A percentile compares a stretch with the other conserved stretches of the same genome.
These are phyloP conservation scores for Lichenostomus cassidix DNA, from an alignment of 2,113 vertebrate genomes.

Conservation along the genomic window DNA sequence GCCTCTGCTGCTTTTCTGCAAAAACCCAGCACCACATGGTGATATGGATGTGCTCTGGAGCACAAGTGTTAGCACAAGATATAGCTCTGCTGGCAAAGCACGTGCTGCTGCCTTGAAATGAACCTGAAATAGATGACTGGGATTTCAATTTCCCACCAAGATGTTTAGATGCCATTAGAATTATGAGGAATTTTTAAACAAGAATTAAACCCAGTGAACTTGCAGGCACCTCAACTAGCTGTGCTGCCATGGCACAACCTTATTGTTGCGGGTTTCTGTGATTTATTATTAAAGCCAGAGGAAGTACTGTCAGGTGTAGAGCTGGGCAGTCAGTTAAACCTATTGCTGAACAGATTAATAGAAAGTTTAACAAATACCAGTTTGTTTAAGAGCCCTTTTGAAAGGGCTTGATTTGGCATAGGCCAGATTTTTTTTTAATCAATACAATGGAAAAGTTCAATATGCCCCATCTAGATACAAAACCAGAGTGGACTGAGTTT, in stretches of 20 bases:
- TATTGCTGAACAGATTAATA: background rate
- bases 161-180: background rate
- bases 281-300: background rate
- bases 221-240: background rate
- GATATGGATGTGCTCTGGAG: background rate
- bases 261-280: background rate
- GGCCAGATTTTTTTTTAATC: background rate
- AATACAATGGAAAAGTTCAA: background rate
- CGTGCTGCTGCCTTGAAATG: rapidly evolving
- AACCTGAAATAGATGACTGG: background rate
- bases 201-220: background rate
- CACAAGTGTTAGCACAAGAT: background rate
- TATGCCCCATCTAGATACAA: background rate
- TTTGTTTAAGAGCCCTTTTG: background rate
- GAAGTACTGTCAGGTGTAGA: background rate
- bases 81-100: background rate
- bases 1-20: background rate
- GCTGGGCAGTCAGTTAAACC: background rate
- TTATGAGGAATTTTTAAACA: background rate
- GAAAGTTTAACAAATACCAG: background rate
- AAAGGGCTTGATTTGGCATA: background rate
- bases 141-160: background rate
- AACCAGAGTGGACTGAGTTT: background rate
- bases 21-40: rapidly evolving
- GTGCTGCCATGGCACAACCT: background rate